Conservation (phyloP, 2,113 vertebrate species). For the Amia ocellicauda region DNA sequence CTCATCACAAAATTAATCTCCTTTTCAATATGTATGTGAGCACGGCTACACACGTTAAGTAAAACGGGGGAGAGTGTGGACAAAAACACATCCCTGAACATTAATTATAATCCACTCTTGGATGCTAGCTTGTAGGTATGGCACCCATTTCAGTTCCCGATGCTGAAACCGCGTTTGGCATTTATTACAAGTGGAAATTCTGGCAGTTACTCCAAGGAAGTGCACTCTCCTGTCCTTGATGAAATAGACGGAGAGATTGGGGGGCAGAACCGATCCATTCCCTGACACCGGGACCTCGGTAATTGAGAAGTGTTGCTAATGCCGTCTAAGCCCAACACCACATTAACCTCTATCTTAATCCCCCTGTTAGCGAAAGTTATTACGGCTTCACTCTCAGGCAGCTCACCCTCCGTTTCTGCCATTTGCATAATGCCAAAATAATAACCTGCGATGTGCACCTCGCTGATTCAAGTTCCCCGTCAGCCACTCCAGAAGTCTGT, state of each 20-base stretch:
- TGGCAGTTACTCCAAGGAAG: too few species aligned
- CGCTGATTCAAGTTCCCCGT: not conserved
- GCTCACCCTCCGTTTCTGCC: not conserved
- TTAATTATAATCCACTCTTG: too few species aligned
- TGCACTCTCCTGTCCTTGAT: not conserved
- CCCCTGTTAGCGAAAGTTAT: not conserved
- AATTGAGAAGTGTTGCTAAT: not conserved
- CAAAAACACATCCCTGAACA: too few species aligned
- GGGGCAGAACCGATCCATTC: not conserved
- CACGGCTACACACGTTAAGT: too few species aligned
- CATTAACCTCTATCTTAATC: constrained; percentile 2
- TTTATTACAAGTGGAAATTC: too few species aligned
- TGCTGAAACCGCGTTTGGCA: too few species aligned
- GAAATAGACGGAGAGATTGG: not conserved
- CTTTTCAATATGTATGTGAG: too few species aligned
- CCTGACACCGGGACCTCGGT: not conserved
- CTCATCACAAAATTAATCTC: too few species aligned
- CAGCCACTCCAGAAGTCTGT: too few species aligned
- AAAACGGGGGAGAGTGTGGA: too few species aligned
- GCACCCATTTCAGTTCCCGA: too few species aligned
- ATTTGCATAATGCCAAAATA: not conserved
- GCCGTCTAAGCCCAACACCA: not conserved
- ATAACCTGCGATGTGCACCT: not conserved
- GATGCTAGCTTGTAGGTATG: too few species aligned
- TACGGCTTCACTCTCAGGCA: not conserved